These are phyloP conservation scores for Sarcoramphus papa DNA, from an alignment of 2,797 vertebrate species.

Conservation along the genomic window DNA sequence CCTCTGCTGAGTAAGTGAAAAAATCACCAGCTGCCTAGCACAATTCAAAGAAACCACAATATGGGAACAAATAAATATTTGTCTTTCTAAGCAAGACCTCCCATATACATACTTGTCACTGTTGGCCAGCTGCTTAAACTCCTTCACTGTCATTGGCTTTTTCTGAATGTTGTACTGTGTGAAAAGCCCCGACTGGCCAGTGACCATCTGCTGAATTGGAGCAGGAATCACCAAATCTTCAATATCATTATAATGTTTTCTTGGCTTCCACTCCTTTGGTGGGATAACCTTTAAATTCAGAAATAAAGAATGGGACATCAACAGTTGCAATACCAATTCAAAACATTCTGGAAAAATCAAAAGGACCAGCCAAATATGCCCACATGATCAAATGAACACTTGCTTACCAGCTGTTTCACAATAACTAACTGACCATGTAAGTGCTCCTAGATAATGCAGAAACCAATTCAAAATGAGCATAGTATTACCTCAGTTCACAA, in stretches of 20 bases:
- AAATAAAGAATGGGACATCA: background rate
- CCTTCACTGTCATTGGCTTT: slow-evolving; percentile 91
- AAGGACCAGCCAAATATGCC: background rate
- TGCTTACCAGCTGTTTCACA: background rate
- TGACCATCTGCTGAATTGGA: slow-evolving; percentile 96
- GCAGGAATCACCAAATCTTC: slow-evolving; percentile 92
- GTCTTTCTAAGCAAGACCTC: background rate
- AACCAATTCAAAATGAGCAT: background rate
- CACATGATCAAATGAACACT: background rate
- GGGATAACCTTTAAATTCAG: slow-evolving; percentile 84
- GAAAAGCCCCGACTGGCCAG: slow-evolving; percentile 92
- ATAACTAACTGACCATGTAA: background rate
- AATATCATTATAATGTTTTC: slow-evolving; percentile 90
- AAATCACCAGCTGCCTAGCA: background rate
- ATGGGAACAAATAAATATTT: background rate
- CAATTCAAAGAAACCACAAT: background rate
- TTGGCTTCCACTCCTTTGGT: slow-evolving; percentile 92
- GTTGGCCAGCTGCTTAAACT: slow-evolving; percentile 92
- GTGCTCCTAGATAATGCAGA: background rate
- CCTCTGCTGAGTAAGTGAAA: background rate
- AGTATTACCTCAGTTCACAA: background rate
- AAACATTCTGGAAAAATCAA: background rate
- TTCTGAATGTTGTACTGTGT: slow-evolving; percentile 97
- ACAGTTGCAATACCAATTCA: background rate
- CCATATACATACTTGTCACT: slow-evolving; percentile 84